phyloP scores from a whole-genome alignment of 2,113 vertebrate genomes.

The Misgurnus mizolepis region DNA sequence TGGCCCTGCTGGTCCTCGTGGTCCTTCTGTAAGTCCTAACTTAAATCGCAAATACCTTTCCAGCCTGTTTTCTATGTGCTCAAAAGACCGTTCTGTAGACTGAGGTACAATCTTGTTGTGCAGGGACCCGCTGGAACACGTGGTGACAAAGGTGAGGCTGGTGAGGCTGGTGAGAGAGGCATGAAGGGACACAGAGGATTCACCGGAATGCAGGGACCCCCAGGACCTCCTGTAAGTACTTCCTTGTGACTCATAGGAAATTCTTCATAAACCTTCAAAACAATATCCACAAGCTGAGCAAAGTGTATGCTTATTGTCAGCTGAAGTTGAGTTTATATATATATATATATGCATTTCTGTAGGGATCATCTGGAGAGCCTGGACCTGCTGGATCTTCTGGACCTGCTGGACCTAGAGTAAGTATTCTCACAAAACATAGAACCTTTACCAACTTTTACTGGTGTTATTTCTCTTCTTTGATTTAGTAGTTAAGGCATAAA shows the following conservation, averaged over 20 bases:
- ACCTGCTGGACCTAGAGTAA: constrained; percentile 90
- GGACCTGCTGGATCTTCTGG: constrained; percentile 93
- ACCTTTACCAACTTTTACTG: background rate
- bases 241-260: background rate
- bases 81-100: background rate
- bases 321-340: background rate
- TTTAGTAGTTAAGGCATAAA: background rate
- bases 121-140: constrained; percentile 88
- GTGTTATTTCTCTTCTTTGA: background rate
- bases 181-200: constrained; percentile 99
- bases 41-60: background rate
- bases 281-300: background rate
- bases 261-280: background rate
- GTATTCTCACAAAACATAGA: constrained; percentile 59
- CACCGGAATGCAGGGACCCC: constrained; percentile 92
- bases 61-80: background rate
- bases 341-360: constrained; percentile 9
- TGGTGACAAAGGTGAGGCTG: constrained; percentile 97
- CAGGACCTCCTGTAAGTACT: constrained; percentile 85
- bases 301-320: background rate
- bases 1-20: constrained; percentile 91
- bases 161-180: constrained; percentile 95
- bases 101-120: constrained; percentile 36
- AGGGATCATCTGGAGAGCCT: constrained; percentile 90
- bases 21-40: constrained; percentile 82